These are phyloP conservation scores for Zoanthus sansibaricus DNA, from an alignment of 92 coral and sea anemone genomes.

Conservation along the genomic window DNA sequence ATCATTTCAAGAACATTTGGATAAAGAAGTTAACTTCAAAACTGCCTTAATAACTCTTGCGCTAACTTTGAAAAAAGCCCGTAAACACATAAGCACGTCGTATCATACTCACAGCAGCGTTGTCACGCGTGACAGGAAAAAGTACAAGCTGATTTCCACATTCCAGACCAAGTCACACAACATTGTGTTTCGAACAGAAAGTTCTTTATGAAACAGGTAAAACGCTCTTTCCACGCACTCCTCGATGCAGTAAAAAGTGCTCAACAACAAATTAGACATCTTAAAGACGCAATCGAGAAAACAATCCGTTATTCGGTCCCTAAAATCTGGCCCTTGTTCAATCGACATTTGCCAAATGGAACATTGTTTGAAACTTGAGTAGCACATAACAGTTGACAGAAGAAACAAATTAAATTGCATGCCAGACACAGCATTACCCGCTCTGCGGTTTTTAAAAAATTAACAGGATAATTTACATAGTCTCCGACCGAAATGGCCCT, in stretches of 20 bases:
- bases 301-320: conserved; percentile 28
- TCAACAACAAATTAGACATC: conserved; percentile 76
- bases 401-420: neutral
- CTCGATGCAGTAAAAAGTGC: conserved; percentile 77
- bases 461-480: conserved; percentile 8
- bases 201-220: conserved; percentile 49
- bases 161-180: conserved; percentile 89
- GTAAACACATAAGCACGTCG: neutral
- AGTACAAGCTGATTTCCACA: conserved; percentile 79
- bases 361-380: conserved; percentile 1
- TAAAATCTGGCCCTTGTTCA: conserved; percentile 21
- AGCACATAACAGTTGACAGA: neutral
- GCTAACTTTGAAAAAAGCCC: neutral
- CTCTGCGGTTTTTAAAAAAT: neutral
- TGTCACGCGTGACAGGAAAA: conserved; percentile 65
- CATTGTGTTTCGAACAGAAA: conserved; percentile 65
- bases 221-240: conserved; percentile 64
- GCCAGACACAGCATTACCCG: neutral
- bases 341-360: conserved; percentile 22
- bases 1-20: neutral
- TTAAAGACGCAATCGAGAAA: conserved; percentile 34
- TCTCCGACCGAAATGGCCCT: neutral
- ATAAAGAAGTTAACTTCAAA: neutral
- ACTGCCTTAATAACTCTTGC: neutral
- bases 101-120: conserved; percentile 71